These are phyloP conservation scores for Vulpes lagopus DNA, from an alignment of 2,113 vertebrate species.

Conservation along the genomic window DNA sequence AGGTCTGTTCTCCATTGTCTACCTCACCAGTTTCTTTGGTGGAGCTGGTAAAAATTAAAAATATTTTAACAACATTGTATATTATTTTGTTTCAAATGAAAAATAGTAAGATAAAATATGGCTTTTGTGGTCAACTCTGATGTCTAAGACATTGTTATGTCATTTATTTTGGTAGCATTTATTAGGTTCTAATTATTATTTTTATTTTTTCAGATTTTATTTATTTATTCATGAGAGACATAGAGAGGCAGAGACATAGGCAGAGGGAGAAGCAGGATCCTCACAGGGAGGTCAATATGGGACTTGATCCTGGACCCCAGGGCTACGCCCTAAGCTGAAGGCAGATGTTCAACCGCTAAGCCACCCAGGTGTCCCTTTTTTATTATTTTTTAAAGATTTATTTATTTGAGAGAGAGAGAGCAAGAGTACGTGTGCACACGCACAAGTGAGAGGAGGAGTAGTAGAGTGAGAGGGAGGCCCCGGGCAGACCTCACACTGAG, in stretches of 20 bases:
- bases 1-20: neutral
- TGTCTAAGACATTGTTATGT: neutral
- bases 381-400: neutral
- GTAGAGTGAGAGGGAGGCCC: neutral
- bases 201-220: neutral
- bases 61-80: neutral
- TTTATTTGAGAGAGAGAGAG: neutral
- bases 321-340: too few relatives aligned
- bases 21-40: neutral
- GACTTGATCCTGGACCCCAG: too few relatives aligned
- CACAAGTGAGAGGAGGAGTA: neutral
- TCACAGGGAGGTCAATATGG: too few relatives aligned
- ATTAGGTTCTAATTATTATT: neutral
- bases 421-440: neutral
- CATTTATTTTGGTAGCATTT: neutral
- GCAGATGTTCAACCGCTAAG: too few relatives aligned
- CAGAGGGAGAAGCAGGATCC: too few relatives aligned
- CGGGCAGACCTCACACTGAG: neutral
- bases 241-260: too few relatives aligned
- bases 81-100: constrained; percentile 1
- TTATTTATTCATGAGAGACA: too few relatives aligned
- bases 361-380: too few relatives aligned
- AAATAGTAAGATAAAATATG: neutral
- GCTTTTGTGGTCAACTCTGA: neutral
- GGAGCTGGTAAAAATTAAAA: neutral